A percentile compares a stretch with the other conserved stretches of the same genome.
These are phyloP conservation scores for Bathynomus jamesi DNA, from an alignment of 1,140 invertebrate species.

Conservation along the genomic window DNA sequence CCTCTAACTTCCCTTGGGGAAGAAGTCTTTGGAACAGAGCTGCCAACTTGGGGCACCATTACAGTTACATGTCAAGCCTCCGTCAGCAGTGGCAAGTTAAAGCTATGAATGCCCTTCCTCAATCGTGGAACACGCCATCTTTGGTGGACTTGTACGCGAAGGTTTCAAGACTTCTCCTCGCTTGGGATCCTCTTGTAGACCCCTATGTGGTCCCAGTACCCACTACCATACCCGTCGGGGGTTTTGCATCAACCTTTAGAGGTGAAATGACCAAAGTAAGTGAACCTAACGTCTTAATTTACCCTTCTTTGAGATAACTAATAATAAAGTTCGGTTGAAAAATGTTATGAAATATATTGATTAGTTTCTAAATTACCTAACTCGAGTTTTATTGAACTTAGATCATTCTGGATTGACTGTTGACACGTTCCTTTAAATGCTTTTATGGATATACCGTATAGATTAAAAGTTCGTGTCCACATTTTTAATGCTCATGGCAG, in stretches of 20 bases:
- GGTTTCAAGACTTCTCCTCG: not conserved
- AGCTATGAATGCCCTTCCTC: not conserved
- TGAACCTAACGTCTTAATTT: no score
- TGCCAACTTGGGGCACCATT: slow-evolving; percentile 10
- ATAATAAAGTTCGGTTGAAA: no score
- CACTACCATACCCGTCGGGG: not conserved
- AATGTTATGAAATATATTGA: no score
- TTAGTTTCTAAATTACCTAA: no score
- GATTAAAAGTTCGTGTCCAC: no score
- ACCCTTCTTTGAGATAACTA: no score
- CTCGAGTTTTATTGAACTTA: no score
- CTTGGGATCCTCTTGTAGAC: not conserved
- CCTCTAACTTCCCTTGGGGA: slow-evolving; percentile 7
- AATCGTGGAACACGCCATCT: not conserved
- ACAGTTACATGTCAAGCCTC: slow-evolving; percentile 15
- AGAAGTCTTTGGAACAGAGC: slow-evolving; percentile 2
- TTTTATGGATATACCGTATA: no score
- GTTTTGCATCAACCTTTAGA: not conserved
- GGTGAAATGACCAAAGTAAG: not conserved
- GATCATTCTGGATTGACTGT: no score
- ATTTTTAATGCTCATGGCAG: no score
- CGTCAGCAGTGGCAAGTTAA: slow-evolving; percentile 15
- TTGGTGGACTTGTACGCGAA: not conserved
- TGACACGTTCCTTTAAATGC: no score
- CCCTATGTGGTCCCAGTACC: not conserved